A percentile compares a stretch with the other conserved stretches of the same genome.
Evolutionary conservation across 2,797 vertebrate genomes (phyloP).

Genomic region (Acanthiza pusilla): DNA sequence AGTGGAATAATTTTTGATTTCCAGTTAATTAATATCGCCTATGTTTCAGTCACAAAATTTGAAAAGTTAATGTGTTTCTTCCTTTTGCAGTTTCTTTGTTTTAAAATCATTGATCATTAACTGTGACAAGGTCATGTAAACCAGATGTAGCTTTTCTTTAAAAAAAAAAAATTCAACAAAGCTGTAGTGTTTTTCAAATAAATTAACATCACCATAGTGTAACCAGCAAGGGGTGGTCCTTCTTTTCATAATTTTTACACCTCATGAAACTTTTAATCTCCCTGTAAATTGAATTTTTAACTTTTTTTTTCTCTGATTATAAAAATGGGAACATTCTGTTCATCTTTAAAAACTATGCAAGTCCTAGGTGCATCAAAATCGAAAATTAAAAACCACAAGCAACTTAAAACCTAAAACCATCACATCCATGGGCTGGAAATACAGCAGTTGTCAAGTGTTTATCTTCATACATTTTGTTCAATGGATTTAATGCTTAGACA

Average conservation of each 20-base stretch:
- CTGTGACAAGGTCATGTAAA: slow-evolving; percentile 11
- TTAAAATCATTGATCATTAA: background rate
- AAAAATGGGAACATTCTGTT: background rate
- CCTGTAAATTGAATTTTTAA: background rate
- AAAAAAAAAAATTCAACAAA: background rate
- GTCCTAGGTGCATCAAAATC: background rate
- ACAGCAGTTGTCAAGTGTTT: background rate
- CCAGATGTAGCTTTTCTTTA: background rate
- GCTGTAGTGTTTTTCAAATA: background rate
- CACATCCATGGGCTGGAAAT: background rate
- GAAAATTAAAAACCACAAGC: background rate
- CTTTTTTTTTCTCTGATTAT: background rate
- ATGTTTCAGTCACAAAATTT: background rate
- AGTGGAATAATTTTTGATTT: background rate
- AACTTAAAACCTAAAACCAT: background rate
- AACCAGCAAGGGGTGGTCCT: background rate
- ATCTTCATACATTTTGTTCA: background rate
- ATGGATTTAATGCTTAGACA: background rate
- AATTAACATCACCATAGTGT: background rate
- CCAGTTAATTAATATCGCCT: background rate
- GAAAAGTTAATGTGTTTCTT: slow-evolving; percentile 4
- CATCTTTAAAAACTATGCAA: background rate
- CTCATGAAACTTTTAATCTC: background rate
- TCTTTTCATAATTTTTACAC: background rate
- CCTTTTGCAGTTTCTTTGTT: background rate